Evolutionary conservation across 2,797 vertebrate species (phyloP).

Genomic region (Anabacerthia variegaticeps): DNA sequence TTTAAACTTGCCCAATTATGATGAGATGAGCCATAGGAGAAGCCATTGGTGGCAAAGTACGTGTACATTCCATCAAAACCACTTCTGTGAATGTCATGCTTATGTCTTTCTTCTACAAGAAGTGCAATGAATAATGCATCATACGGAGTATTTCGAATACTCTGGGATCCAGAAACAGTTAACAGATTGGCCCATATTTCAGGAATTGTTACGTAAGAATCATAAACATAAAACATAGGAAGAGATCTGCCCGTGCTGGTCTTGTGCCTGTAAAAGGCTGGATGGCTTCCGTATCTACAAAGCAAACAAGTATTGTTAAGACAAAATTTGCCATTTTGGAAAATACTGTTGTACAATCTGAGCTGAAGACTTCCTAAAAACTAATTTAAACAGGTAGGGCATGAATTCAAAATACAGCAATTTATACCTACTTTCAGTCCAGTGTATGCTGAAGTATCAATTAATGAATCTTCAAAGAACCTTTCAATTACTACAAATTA

Average conservation of each 20-base stretch:
- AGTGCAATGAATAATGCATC: slow-evolving; percentile 92
- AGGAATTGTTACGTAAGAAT: slow-evolving; percentile 91
- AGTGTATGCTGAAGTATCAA: neutral
- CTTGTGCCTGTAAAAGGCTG: slow-evolving; percentile 91
- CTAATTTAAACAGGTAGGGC: neutral
- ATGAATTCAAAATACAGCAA: neutral
- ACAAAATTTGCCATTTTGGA: neutral
- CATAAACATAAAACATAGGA: slow-evolving; percentile 95
- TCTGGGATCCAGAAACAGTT: slow-evolving; percentile 82
- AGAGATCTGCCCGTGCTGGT: slow-evolving; percentile 85
- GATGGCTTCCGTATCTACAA: slow-evolving; percentile 90
- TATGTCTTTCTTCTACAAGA: slow-evolving; percentile 93
- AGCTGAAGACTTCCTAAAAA: neutral
- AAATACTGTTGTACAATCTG: neutral
- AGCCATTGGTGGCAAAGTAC: slow-evolving; percentile 96
- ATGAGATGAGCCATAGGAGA: slow-evolving; percentile 94
- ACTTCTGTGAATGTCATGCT: slow-evolving; percentile 85
- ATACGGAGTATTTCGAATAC: slow-evolving; percentile 87
- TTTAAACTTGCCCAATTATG: slow-evolving; percentile 90
- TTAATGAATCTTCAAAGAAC: neutral
- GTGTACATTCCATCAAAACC: slow-evolving; percentile 97
- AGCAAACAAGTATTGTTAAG: slow-evolving; percentile 33
- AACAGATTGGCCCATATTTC: slow-evolving; percentile 91
- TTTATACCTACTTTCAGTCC: neutral
- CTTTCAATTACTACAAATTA: neutral